Conservation (phyloP, 2,888 invertebrate species). For the Andrena praecox region DNA sequence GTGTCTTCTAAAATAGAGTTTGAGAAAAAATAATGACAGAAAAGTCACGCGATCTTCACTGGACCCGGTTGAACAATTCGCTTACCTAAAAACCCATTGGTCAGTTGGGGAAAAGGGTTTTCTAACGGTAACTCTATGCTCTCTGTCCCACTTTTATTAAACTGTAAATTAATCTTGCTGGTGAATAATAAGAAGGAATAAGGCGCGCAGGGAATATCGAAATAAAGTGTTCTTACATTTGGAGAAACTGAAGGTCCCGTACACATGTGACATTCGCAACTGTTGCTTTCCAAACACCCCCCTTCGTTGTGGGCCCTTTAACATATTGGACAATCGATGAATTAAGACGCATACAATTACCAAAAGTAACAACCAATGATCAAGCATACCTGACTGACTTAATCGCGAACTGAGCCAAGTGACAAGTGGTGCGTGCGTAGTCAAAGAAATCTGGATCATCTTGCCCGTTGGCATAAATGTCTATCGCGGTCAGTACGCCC, state of each 20-base stretch:
- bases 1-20: conserved; percentile 51
- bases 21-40: background rate
- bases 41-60: background rate
- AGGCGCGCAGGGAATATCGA: background rate
- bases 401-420: conserved; percentile 60
- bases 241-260: conserved; percentile 40
- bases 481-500: conserved; percentile 70
- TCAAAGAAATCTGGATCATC: conserved; percentile 63
- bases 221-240: conserved; percentile 45
- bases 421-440: conserved; percentile 45
- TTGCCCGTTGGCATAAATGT: conserved; percentile 63
- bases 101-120: conserved; percentile 58
- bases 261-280: conserved; percentile 67
- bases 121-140: conserved; percentile 37
- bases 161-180: conserved; percentile 27
- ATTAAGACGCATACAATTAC: background rate
- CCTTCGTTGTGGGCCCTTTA: conserved; percentile 62
- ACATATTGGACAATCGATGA: background rate
- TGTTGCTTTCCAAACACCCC: conserved; percentile 39
- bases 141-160: conserved; percentile 40
- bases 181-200: background rate
- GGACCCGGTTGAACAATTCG: background rate
- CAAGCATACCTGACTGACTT: conserved; percentile 56
- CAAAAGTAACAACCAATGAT: background rate
- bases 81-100: conserved; percentile 66